Evolutionary conservation across 2,113 vertebrate genomes (phyloP), one percentile per base, ranked within the genome.

Genomic region (Nyctereutes procyonoides): DNA sequence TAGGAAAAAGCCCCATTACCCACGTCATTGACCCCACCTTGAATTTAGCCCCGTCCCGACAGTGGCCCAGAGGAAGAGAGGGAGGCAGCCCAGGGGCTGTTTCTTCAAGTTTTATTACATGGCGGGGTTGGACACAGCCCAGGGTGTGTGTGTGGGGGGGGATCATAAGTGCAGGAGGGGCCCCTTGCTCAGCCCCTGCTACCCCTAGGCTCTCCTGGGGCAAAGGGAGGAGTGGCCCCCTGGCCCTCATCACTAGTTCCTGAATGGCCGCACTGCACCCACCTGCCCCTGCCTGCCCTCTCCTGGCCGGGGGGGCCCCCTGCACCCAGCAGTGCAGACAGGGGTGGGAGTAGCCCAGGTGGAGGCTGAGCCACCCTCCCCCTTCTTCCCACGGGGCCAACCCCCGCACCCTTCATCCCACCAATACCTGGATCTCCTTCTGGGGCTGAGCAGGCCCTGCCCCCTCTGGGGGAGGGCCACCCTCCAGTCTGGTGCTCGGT

Each of bases 71-170:
- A 95, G 93, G 98, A 95, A 84, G 95, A 97, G 69, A 88, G 98
- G 71, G 85, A 93, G 0, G 65, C 63, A 74, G 95, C 87, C 80
- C 88, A 71, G 95, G 48, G 95, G 90, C 97, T 86, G 95, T 98
- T 98, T 98, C 97, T 98, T 98, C 63, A 62, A 96, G 94, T 97
- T 92, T 96, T 98, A 98, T 97, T 98, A 94, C 96, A 88, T 0
- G 26, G 91, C 15, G 87, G 92, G 95, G 96, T 92, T 79, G 38
- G 95, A 96, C 79, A 92, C 58, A 86, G 76, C 84, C 84, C 28
- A 43, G 43, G 43, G 5, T 43, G 43, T 43, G 38, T 43, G 38
- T 5, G 43, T 67, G 56, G 16, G 19, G 65, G 80, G 56, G 16
- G 19, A 62, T 55, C 48, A 4, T 15, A 30, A 10, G 0, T 0